Conservation (phyloP, 2,888 invertebrate species). For the Nysson spinosus region DNA sequence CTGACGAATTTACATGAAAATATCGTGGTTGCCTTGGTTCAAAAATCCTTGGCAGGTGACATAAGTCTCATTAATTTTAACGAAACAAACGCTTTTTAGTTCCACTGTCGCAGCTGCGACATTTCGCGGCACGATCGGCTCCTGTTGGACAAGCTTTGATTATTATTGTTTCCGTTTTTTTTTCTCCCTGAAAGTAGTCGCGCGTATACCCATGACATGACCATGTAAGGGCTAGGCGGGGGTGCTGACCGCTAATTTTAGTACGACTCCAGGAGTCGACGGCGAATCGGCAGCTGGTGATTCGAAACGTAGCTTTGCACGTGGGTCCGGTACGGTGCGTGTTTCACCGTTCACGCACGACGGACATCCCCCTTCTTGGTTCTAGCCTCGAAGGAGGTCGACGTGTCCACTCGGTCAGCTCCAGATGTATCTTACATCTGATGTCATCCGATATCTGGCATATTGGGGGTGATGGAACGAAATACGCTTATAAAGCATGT, state of each 20-base stretch:
- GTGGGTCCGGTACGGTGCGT: conserved; percentile 54
- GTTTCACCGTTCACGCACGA: conserved; percentile 54
- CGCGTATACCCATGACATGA: conserved; percentile 50
- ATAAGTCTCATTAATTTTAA: conserved; percentile 6
- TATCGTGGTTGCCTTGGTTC: no score
- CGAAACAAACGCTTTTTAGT: no score
- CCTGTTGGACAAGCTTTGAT: conserved; percentile 45
- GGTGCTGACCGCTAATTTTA: conserved; percentile 68
- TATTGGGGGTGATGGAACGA: neutral
- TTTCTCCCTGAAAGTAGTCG: conserved; percentile 32
- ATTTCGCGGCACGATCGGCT: conserved; percentile 50
- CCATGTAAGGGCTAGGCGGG: conserved; percentile 63
- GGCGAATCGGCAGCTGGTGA: conserved; percentile 71
- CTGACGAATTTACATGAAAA: no score
- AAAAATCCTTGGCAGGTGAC: neutral
- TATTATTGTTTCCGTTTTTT: conserved; percentile 58
- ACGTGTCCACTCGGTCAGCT: conserved; percentile 40
- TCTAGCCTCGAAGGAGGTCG: conserved; percentile 42
- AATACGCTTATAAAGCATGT: no score
- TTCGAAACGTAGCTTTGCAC: conserved; percentile 63
- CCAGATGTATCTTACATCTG: conserved; percentile 44
- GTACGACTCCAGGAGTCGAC: conserved; percentile 65
- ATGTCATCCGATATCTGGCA: conserved; percentile 26
- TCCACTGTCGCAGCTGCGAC: conserved; percentile 51
- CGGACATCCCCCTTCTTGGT: conserved; percentile 56